phyloP scores from a whole-genome alignment of 1,140 invertebrate species.

The Maniola jurtina region DNA sequence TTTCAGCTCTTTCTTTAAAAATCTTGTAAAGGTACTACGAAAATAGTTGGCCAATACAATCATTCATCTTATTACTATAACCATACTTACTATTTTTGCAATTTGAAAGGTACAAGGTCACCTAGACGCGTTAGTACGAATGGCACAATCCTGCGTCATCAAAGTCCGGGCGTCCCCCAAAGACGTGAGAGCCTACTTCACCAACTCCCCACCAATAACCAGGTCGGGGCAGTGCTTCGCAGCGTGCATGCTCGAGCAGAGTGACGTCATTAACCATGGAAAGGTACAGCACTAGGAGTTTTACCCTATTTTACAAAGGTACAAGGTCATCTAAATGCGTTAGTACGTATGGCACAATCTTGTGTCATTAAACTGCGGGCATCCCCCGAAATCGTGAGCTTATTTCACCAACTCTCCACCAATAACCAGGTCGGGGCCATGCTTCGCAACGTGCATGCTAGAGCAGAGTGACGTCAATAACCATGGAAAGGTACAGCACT shows the following conservation, averaged over 20 bases:
- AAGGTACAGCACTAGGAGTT: conserved; percentile 40
- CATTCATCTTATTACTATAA: no score
- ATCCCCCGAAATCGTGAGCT: conserved; percentile 59
- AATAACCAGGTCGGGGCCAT: conserved; percentile 60
- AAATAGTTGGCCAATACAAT: no score
- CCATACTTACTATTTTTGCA: not conserved
- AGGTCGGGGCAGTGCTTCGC: conserved; percentile 68
- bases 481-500: conserved; percentile 56
- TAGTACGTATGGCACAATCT: no score
- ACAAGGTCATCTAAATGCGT: conserved; percentile 40
- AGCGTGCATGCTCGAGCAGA: conserved; percentile 68
- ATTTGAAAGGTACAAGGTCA: conserved; percentile 63
- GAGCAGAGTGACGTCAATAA: conserved; percentile 70
- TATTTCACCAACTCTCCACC: conserved; percentile 70
- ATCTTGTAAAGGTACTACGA: no score
- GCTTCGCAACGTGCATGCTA: conserved; percentile 68
- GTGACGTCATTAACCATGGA: conserved; percentile 69
- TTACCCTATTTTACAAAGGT: conserved; percentile 43
- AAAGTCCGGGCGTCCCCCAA: conserved; percentile 64
- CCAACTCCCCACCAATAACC: conserved; percentile 60
- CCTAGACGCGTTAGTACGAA: conserved; percentile 62
- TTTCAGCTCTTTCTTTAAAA: no score
- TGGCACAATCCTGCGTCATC: conserved; percentile 69
- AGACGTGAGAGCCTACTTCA: conserved; percentile 69
- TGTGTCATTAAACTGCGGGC: conserved; percentile 39